Evolutionary conservation across 1,140 invertebrate species (phyloP).

Genomic region (Neodiprion fabricii): DNA sequence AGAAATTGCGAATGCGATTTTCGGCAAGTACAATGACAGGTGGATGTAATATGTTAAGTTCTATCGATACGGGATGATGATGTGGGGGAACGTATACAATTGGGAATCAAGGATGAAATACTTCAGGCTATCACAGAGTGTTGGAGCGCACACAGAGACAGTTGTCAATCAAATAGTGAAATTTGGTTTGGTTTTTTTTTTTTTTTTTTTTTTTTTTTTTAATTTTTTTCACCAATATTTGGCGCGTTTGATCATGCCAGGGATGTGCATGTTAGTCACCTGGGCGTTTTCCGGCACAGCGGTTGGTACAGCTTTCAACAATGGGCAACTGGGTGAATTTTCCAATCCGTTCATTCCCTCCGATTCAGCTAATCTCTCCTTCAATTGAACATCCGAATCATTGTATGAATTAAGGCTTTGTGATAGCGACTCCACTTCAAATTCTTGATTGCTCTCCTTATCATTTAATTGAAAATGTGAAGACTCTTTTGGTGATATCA

Average conservation of each 20-base stretch:
- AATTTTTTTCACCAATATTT: neutral
- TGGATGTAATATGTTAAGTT: neutral
- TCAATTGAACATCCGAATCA: constrained; percentile 44
- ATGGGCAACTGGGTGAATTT: constrained; percentile 32
- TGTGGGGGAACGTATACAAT: neutral
- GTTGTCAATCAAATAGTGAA: neutral
- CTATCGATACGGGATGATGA: constrained; percentile 5
- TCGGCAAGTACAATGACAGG: neutral
- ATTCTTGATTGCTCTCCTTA: constrained; percentile 37
- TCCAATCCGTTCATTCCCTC: constrained; percentile 36
- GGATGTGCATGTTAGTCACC: constrained; percentile 55
- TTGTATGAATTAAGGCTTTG: constrained; percentile 42
- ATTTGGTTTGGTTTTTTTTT: neutral
- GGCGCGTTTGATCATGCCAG: constrained; percentile 45
- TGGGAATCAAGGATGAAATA: neutral
- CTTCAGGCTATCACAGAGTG: constrained; percentile 1
- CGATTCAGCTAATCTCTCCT: constrained; percentile 44
- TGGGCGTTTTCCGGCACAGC: constrained; percentile 46
- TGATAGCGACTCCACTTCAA: constrained; percentile 39
- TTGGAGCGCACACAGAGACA: constrained; percentile 3
- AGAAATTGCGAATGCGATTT: neutral
- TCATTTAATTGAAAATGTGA: constrained; percentile 33
- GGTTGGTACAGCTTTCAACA: constrained; percentile 37
- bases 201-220: constrained; percentile 5
- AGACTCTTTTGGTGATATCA: constrained; percentile 38